Evolutionary conservation across 2,113 vertebrate species (phyloP).

Genomic region (Salvator merianae): DNA sequence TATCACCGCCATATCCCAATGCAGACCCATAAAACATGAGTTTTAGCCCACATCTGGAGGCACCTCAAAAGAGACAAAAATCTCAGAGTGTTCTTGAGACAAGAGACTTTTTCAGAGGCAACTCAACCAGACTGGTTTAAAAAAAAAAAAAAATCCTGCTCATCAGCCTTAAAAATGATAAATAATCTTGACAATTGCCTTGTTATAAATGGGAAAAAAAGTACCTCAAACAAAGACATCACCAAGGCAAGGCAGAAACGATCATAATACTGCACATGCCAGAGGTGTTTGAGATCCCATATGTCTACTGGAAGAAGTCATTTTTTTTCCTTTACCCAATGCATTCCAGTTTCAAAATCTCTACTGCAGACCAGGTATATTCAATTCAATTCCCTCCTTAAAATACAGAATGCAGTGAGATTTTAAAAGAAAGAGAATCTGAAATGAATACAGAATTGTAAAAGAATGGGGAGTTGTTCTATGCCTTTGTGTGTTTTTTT

Average conservation of each 20-base stretch:
- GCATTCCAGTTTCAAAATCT: background rate
- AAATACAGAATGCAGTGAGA: background rate
- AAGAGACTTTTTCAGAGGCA: background rate
- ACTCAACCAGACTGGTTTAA: background rate
- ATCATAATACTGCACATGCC: background rate
- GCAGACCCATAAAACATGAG: background rate
- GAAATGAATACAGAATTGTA: background rate
- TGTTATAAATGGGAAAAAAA: background rate
- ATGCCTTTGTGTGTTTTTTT: background rate
- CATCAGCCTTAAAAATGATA: background rate
- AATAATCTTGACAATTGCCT: background rate
- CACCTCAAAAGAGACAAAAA: background rate
- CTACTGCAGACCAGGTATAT: background rate
- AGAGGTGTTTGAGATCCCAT: too few species aligned
- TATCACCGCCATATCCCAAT: too few species aligned
- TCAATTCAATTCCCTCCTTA: background rate
- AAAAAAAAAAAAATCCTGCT: background rate
- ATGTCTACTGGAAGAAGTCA: background rate
- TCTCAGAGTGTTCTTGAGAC: background rate
- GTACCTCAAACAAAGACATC: background rate
- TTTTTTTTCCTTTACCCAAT: background rate
- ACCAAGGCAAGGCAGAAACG: background rate
- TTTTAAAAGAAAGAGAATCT: background rate
- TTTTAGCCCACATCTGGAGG: background rate
- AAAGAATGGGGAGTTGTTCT: background rate